These are phyloP conservation scores for Anoplolepis gracilipes DNA, from an alignment of 1,140 invertebrate genomes.

Conservation along the genomic window DNA sequence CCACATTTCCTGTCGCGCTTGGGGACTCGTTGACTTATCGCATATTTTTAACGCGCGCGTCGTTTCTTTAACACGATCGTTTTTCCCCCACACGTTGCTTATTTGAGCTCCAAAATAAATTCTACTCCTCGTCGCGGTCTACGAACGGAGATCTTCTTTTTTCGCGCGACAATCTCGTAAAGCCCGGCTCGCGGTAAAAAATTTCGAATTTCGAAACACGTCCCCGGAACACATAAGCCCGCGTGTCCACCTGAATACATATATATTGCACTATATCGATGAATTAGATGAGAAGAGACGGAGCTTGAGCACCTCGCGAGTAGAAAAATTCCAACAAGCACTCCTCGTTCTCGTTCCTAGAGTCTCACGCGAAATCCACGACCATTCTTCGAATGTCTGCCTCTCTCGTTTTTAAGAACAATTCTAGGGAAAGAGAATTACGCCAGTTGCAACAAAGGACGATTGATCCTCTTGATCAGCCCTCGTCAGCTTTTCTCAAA, in stretches of 20 bases:
- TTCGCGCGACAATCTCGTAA: conserved; percentile 5
- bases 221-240: conserved; percentile 8
- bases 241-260: conserved; percentile 16
- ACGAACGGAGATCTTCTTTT: conserved; percentile 26
- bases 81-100: background rate
- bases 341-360: conserved; percentile 4
- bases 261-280: conserved; percentile 70
- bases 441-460: conserved; percentile 84
- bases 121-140: conserved; percentile 1
- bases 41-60: conserved; percentile 26
- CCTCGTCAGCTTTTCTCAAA: conserved; percentile 30
- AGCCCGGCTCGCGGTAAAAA: background rate
- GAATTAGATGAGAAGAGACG: conserved; percentile 47
- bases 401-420: conserved; percentile 12
- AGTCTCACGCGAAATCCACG: conserved; percentile 14
- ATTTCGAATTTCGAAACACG: conserved; percentile 18
- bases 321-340: conserved; percentile 17
- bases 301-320: conserved; percentile 26
- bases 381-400: conserved; percentile 2
- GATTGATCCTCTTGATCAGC: conserved; percentile 17
- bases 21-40: background rate
- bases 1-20: background rate
- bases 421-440: conserved; percentile 74
- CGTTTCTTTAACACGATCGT: background rate
- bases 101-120: conserved; percentile 37